Base-by-base conservation (phyloP, 2,113 vertebrate species). In the Ctenomys sociabilis region DNA sequence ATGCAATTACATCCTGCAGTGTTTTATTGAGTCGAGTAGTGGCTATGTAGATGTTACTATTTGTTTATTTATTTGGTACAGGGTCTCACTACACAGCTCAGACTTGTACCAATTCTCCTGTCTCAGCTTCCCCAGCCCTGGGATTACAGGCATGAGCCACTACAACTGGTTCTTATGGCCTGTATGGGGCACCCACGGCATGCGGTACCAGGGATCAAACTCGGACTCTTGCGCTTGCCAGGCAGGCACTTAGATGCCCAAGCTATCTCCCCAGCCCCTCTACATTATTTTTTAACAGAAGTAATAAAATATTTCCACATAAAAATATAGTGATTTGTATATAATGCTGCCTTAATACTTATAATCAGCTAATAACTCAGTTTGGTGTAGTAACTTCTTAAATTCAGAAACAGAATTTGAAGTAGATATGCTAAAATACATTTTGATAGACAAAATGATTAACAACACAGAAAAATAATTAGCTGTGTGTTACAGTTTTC, bases 281-380 rank as follows among this genome's bases (percentile, higher is more conserved):
- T 72, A 73, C 35, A 73, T 54, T 85, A 37, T 52, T 89, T 72
- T 91, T 88, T 94, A 85, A 85, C 81, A 21, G 90, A 66, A 66
- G 37, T 80, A 73, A 22, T 85, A n/a, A 96, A 92, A 64, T 92
- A 80, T 85, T 85, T 96, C 63, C 63, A 89, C 72, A 72, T 30
- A 54, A 43, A 77, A 84, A 87, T 57, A 28, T 63, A 57, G 72
- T 57, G 24, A 78, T 61, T 43, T 57, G 0, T 85, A 8, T 88
- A 28, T 63, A 94, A 88, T 22, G 43, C 43, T 85, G 63, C n/a
- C 32, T 85, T 45, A 63, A 64, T 89, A 72, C 30, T 85, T 88
- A 87, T n/a, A 88, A 85, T 78, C 75, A 92, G 28, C 35, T 85
- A 54, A 72, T 63, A 80, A 72, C 37, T 87, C 37, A 87, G 6